Base-by-base conservation (phyloP, 2,113 vertebrate species). In the Mus spicilegus region DNA sequence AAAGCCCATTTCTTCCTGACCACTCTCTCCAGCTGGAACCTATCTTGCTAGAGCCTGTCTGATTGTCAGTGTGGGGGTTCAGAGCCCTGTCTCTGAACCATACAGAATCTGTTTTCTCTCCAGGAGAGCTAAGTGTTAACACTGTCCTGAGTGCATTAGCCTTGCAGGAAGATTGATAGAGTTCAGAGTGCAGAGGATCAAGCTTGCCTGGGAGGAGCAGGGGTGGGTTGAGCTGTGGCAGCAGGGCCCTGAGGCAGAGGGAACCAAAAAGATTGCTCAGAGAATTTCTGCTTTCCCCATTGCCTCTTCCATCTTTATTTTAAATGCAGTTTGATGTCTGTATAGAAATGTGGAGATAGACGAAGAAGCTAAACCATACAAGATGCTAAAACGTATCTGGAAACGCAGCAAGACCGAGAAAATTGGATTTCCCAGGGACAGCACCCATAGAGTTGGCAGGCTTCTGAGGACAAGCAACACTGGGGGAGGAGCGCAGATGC, bases 91-190 rank as follows among this genome's bases (percentile, higher is more conserved):
- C 76, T 96, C 80, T 92, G 85, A 76, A 90, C 87, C 65, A 96
- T 87, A 46, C 36, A 39, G 46, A 70, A 93, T 93, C 84, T 95
- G 73, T 96, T 93, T 96, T 96, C 89, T 97, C 63, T 98, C 96
- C 49, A 72, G 82, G 94, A 82, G 89, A 84, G 76, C 58, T 91
- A 95, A 97, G 90, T 75, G 93, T 98, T 97, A 95, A 96, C 95
- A 39, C 73, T 97, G 54, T 91, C 96, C 94, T 63, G 82, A 97
- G 95, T 28, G 63, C 95, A 97, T 93, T 98, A 97, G 93, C 97
- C 86, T 97, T 98, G 95, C 84, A 97, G 97, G 92, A 97, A 98
- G 96, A 98, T 97, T 96, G 97, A 98, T 95, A 67, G 84, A 73
- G 85, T 97, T 97, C 61, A 73, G 36, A 75, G 77, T 78, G n/a